A percentile compares a stretch with the other conserved stretches of the same genome.
phyloP scores from a whole-genome alignment of 2,113 vertebrate genomes.

The Riparia riparia region DNA sequence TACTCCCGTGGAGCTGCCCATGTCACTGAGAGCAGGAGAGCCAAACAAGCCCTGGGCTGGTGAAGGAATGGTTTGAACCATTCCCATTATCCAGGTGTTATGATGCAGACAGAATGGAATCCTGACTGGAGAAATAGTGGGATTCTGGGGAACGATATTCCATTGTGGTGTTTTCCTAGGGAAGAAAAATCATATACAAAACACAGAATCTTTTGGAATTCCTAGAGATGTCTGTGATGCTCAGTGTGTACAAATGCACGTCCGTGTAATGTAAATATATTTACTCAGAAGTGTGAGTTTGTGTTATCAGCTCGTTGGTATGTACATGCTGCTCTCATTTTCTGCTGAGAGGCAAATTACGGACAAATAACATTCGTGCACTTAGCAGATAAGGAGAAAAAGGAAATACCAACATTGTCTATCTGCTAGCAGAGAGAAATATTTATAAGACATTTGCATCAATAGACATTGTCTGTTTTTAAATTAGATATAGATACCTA shows the following conservation, averaged over 20 bases:
- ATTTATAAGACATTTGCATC: neutral
- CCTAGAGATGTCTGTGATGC: fast-evolving
- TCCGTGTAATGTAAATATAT: neutral
- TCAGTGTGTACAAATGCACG: neutral
- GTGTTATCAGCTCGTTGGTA: neutral
- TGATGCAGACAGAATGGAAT: neutral
- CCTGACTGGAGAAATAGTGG: neutral
- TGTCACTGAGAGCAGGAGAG: neutral
- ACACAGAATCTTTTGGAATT: neutral
- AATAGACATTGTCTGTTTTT: neutral
- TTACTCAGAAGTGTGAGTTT: neutral
- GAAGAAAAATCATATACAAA: neutral
- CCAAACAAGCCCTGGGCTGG: neutral
- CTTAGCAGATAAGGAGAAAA: neutral
- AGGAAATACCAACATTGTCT: neutral
- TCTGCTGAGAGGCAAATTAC: neutral
- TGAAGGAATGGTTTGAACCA: neutral
- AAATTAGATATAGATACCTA: neutral
- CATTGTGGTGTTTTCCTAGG: neutral
- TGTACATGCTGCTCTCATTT: neutral
- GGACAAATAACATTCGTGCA: neutral
- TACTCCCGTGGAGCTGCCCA: neutral
- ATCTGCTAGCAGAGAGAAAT: neutral
- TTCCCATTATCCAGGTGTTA: neutral
- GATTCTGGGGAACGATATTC: neutral